Conservation (phyloP, 2,797 vertebrate species). For the Aulostomus chinensis region DNA sequence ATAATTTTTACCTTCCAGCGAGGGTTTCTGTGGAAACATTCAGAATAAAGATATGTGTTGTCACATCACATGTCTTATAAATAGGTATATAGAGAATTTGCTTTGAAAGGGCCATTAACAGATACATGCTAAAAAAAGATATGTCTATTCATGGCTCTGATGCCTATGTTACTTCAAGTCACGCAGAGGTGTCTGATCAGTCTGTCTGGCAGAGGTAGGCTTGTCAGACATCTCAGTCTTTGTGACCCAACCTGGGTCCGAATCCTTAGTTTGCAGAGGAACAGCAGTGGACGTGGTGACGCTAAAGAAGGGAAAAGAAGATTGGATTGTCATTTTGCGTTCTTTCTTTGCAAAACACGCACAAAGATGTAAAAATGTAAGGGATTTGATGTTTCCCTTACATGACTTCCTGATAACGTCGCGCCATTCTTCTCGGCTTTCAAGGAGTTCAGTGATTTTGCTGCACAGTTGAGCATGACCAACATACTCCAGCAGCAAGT, state of each 20-base stretch:
- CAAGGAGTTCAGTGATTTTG: conserved; percentile 86
- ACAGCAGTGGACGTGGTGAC: conserved; percentile 87
- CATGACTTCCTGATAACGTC: conserved; percentile 88
- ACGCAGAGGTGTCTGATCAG: conserved; percentile 84
- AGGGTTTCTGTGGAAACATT: conserved; percentile 20
- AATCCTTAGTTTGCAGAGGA: conserved; percentile 89
- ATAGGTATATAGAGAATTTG: conserved; percentile 52
- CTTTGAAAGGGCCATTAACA: conserved; percentile 42
- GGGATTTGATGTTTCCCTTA: conserved; percentile 55
- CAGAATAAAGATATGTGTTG: conserved; percentile 40
- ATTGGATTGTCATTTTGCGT: not conserved
- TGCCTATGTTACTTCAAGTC: conserved; percentile 33
- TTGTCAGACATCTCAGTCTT: conserved; percentile 82
- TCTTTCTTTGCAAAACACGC: no score
- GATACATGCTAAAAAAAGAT: conserved; percentile 47
- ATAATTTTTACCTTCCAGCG: conserved; percentile 33
- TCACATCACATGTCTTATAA: conserved; percentile 53
- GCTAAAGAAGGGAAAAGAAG: conserved; percentile 70
- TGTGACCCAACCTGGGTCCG: conserved; percentile 82
- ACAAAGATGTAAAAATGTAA: no score
- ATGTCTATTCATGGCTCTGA: conserved; percentile 26
- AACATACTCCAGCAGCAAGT: conserved; percentile 92
- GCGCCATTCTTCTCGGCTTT: conserved; percentile 87
- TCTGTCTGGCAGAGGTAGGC: conserved; percentile 87
- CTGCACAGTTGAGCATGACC: conserved; percentile 90